phyloP scores from a whole-genome alignment of 1,140 invertebrate genomes.

The Acromyrmex heyeri region DNA sequence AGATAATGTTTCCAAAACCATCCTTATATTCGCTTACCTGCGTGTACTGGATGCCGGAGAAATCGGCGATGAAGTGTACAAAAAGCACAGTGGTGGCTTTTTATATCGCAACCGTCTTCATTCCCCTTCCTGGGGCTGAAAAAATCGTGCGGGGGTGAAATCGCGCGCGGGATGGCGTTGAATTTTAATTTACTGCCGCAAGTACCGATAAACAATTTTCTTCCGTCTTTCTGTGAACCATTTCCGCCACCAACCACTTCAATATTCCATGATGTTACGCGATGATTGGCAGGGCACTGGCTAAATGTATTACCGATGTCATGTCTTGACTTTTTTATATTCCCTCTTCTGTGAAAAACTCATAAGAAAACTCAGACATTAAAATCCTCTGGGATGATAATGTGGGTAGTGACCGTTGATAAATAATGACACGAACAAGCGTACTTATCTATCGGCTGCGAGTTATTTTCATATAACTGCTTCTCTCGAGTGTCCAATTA shows the following conservation, averaged over 20 bases:
- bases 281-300: constrained; percentile 72
- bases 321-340: constrained; percentile 33
- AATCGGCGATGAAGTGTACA: constrained; percentile 56
- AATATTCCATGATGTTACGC: constrained; percentile 68
- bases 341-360: constrained; percentile 18
- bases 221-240: constrained; percentile 9
- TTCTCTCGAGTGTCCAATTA: constrained; percentile 10
- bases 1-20: background rate
- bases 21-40: constrained; percentile 35
- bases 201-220: constrained; percentile 75
- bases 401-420: background rate
- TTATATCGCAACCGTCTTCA: constrained; percentile 66
- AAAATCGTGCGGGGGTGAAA: constrained; percentile 13
- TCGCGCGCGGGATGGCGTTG: constrained; percentile 44
- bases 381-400: constrained; percentile 33
- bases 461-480: constrained; percentile 8
- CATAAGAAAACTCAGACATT: constrained; percentile 23
- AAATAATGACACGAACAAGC: constrained; percentile 7
- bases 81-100: constrained; percentile 52
- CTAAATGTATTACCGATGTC: constrained; percentile 69
- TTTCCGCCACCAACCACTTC: constrained; percentile 33
- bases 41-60: constrained; percentile 16
- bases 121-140: constrained; percentile 18
- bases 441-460: background rate
- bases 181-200: constrained; percentile 75